These are phyloP conservation scores for Coleophora deauratella DNA, from an alignment of 2,888 invertebrate species.

Conservation along the genomic window DNA sequence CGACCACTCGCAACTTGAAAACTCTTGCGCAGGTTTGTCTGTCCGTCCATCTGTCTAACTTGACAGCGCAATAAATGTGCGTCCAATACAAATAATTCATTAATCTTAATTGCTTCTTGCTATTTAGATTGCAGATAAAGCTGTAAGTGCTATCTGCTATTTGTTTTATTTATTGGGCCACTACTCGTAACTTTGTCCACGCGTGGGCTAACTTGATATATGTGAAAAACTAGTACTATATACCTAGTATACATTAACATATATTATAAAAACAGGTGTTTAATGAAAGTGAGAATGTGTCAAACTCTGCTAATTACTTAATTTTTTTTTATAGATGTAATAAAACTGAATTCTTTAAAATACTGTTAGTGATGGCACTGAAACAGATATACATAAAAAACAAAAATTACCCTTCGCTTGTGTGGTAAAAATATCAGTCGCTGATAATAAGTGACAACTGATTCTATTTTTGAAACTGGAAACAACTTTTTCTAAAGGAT, in stretches of 20 bases:
- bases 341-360: neutral
- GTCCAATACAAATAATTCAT: constrained; percentile 30
- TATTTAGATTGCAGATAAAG: constrained; percentile 38
- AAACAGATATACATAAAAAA: too few relatives aligned
- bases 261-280: too few relatives aligned
- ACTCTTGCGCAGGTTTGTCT: neutral
- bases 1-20: neutral
- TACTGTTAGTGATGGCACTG: too few relatives aligned
- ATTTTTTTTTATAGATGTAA: neutral
- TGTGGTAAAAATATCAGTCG: too few relatives aligned
- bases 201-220: too few relatives aligned
- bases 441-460: too few relatives aligned
- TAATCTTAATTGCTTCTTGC: constrained; percentile 35
- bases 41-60: constrained; percentile 12
- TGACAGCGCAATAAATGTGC: constrained; percentile 31
- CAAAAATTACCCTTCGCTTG: too few relatives aligned
- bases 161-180: constrained; percentile 13
- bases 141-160: constrained; percentile 20
- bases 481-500: too few relatives aligned
- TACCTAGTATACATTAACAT: too few relatives aligned
- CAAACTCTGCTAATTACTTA: too few relatives aligned
- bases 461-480: too few relatives aligned
- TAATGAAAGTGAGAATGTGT: neutral
- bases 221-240: too few relatives aligned
- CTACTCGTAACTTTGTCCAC: constrained; percentile 9